phyloP scores from a whole-genome alignment of 2,113 vertebrate species.

The Pogonocichla stellata region DNA sequence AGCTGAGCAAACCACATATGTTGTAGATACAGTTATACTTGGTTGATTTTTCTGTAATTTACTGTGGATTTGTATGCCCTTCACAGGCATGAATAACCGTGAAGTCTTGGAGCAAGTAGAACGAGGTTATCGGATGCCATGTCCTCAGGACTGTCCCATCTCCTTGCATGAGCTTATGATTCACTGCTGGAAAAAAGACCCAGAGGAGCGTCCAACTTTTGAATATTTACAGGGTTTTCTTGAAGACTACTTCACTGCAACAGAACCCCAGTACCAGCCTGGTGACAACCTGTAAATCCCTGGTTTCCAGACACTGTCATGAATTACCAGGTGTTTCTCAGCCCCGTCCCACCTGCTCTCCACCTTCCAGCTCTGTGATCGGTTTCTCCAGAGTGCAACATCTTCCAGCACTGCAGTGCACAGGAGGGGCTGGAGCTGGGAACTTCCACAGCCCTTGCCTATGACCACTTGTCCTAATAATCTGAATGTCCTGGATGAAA shows the following conservation, averaged over 20 bases:
- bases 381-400: slow-evolving; percentile 62
- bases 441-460: slow-evolving; percentile 74
- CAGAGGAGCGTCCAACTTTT: slow-evolving; percentile 95
- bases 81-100: slow-evolving; percentile 95
- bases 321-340: slow-evolving; percentile 38
- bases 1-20: neutral
- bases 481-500: slow-evolving; percentile 77
- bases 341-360: slow-evolving; percentile 51
- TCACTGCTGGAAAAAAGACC: slow-evolving; percentile 98
- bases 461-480: slow-evolving; percentile 74
- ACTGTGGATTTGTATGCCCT: neutral
- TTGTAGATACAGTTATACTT: neutral
- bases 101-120: slow-evolving; percentile 99
- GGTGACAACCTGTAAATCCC: slow-evolving; percentile 92
- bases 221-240: slow-evolving; percentile 98
- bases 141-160: slow-evolving; percentile 93
- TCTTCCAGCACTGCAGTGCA: slow-evolving; percentile 70
- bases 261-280: slow-evolving; percentile 98
- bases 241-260: slow-evolving; percentile 99
- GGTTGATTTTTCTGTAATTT: neutral
- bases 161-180: slow-evolving; percentile 98
- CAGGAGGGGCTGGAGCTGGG: slow-evolving; percentile 73
- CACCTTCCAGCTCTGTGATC: slow-evolving; percentile 65
- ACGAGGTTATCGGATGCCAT: slow-evolving; percentile 94
- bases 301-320: slow-evolving; percentile 48